These are phyloP conservation scores for Pelodytes ibericus DNA, from an alignment of 2,797 vertebrate genomes.

Conservation along the genomic window DNA sequence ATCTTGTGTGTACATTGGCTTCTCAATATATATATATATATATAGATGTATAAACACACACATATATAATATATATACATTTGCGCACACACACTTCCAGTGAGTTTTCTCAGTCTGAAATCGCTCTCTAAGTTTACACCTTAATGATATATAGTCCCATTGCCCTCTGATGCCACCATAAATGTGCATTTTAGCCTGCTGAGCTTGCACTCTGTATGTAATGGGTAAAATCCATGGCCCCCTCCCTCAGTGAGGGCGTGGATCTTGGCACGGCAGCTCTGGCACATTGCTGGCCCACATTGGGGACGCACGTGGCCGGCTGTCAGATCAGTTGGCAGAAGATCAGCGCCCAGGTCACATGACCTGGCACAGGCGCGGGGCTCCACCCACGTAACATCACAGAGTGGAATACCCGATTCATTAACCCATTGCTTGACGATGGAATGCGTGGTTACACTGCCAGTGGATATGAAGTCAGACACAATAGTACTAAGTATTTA, in stretches of 20 bases:
- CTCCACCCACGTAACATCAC: constrained; percentile 46
- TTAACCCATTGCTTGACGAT: constrained; percentile 39
- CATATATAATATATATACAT: not conserved
- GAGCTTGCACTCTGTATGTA: constrained; percentile 5
- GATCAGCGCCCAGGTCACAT: constrained; percentile 49
- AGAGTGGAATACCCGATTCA: constrained; percentile 35
- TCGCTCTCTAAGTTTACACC: too few species aligned
- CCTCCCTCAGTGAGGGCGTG: constrained; percentile 32
- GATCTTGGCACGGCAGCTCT: constrained; percentile 43
- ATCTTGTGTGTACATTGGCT: not conserved
- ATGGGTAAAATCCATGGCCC: not conserved
- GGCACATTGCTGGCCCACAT: constrained; percentile 36
- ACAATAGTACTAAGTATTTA: not conserved
- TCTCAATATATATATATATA: not conserved
- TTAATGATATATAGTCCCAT: too few species aligned
- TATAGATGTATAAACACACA: too few species aligned
- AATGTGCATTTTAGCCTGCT: not conserved
- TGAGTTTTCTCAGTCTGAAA: too few species aligned
- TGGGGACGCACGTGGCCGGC: constrained; percentile 44
- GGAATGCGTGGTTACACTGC: not conserved
- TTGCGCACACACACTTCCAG: not conserved
- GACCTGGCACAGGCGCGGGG: constrained; percentile 39
- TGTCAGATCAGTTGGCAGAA: constrained; percentile 52
- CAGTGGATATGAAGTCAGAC: not conserved
- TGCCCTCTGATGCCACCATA: not conserved